Conservation (phyloP, 1,140 invertebrate species). For the Goniozus legneri region DNA sequence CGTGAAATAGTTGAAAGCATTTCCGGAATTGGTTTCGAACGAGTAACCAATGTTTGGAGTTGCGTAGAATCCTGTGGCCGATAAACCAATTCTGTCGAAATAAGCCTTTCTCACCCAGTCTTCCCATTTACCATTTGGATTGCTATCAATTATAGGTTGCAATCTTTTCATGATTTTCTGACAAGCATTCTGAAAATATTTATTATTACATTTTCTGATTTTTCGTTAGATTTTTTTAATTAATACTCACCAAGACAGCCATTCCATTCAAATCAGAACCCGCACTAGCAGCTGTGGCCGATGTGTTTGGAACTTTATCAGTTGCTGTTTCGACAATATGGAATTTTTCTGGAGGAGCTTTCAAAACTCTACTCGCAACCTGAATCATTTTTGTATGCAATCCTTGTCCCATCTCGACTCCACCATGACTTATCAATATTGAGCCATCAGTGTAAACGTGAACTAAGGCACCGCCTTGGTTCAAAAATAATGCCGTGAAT, state of each 20-base stretch:
- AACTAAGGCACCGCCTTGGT: conserved; percentile 88
- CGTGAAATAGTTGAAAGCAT: conserved; percentile 76
- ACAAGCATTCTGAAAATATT: conserved; percentile 70
- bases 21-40: conserved; percentile 68
- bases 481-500: conserved; percentile 76
- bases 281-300: conserved; percentile 86
- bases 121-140: conserved; percentile 82
- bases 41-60: conserved; percentile 79
- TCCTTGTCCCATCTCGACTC: conserved; percentile 95
- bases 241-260: conserved; percentile 73
- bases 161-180: conserved; percentile 72
- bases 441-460: conserved; percentile 89
- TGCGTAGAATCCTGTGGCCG: conserved; percentile 81
- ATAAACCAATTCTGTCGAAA: conserved; percentile 74
- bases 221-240: neutral
- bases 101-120: conserved; percentile 83
- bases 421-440: conserved; percentile 86
- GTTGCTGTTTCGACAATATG: conserved; percentile 86
- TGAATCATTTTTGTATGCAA: conserved; percentile 95
- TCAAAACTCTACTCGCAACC: conserved; percentile 72
- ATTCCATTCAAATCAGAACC: conserved; percentile 94
- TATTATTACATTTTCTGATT: conserved; percentile 1
- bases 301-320: conserved; percentile 93
- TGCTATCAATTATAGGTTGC: conserved; percentile 70
- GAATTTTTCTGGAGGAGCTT: conserved; percentile 73